Base-by-base conservation (phyloP, 1,140 invertebrate species). In the Zeugodacus cucurbitae region DNA sequence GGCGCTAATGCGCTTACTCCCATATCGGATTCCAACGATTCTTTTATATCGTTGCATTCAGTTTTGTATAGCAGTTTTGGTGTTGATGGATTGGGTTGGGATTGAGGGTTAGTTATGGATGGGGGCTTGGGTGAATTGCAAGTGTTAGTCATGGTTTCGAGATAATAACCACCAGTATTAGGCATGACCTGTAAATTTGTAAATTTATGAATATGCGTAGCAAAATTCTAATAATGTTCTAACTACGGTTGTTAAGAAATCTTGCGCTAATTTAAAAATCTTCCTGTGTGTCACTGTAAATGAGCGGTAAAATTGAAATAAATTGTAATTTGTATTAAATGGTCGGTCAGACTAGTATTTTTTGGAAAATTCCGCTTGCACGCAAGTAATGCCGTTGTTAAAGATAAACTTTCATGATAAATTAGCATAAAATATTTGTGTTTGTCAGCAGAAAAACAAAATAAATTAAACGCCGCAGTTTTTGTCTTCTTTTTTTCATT, bases 111-210 rank as follows among this genome's bases (percentile, higher is more conserved):
- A 87, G 82, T 88, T 86, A 48, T 54, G 37, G 87, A 10, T 62
- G 29, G 48, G 70, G 87, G 67, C 59, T 88, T 89, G n/a, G 87
- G 89, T 89, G 89, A 89, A 86, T 89, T 90, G 87, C 87, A 90
- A 89, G 89, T 90, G 89, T 87, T 91, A 90, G 90, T 64, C 20
- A 86, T 64, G 41, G 74, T 62, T 86, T 87, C 88, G 22, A 91
- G 90, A 90, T 92, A 89, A 88, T 92, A 91, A 88, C 91, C 92
- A 90, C 91, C 92, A 91, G 90, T 92, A 91, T 93, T 93, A 91
- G 92, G 92, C 91, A 93, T 93, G 89, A 93, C 92, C 92, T 93
- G 92, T 87, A 93, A 93, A 85, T 62, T 89, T 88, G 41, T 37
- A 89, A 89, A 37, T 85, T 70, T 17, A 48, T 82, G 34, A 82